Evolutionary conservation across 2,797 vertebrate genomes (phyloP).

Genomic region (Melanotaenia nigrans): DNA sequence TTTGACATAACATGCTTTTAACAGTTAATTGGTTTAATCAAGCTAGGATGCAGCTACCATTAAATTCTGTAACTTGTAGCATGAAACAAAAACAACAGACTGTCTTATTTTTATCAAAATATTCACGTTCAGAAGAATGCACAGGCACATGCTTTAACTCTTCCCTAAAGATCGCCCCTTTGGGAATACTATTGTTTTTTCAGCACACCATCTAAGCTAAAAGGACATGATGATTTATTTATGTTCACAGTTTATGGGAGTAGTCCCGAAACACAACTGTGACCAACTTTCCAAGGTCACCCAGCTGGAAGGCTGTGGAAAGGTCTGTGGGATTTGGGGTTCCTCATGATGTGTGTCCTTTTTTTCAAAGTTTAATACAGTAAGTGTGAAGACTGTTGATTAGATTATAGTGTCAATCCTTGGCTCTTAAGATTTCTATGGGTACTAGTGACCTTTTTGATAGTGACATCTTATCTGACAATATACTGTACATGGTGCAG

Average conservation of each 20-base stretch:
- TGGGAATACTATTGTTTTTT: constrained; percentile 42
- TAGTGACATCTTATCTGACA: neutral
- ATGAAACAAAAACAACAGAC: neutral
- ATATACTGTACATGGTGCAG: neutral
- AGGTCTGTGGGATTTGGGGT: constrained; percentile 6
- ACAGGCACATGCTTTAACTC: constrained; percentile 11
- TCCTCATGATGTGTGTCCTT: neutral
- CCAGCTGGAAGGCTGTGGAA: constrained; percentile 24
- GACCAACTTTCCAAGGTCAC: constrained; percentile 17
- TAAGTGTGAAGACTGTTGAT: neutral
- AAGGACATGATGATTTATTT: constrained; percentile 60
- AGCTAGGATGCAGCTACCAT: neutral
- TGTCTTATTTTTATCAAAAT: neutral
- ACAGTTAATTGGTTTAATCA: neutral
- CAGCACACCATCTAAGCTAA: constrained; percentile 26
- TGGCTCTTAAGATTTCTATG: neutral
- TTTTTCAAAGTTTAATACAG: constrained; percentile 2
- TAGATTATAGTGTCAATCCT: neutral
- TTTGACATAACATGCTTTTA: neutral
- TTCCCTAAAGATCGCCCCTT: constrained; percentile 25
- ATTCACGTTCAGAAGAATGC: neutral
- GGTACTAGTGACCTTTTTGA: constrained; percentile 2
- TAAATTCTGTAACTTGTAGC: neutral
- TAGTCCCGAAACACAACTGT: constrained; percentile 1
- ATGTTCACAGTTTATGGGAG: constrained; percentile 34